A percentile compares a stretch with the other conserved stretches of the same genome.
phyloP scores from a whole-genome alignment of 2,113 vertebrate species.

The Eudyptes chrysolophus region DNA sequence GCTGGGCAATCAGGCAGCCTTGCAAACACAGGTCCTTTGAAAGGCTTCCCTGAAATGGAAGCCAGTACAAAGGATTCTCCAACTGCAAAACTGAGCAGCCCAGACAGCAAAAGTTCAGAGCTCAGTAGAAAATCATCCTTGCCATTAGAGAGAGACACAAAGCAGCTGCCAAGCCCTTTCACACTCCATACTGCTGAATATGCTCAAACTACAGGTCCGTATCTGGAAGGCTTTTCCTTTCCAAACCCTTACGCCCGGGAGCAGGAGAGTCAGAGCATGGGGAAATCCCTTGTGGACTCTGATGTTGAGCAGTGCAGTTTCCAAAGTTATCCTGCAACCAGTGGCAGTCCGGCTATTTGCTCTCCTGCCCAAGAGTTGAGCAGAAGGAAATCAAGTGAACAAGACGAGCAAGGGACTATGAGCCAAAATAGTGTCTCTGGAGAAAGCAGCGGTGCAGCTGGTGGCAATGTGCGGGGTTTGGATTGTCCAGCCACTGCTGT shows the following conservation, averaged over 20 bases:
- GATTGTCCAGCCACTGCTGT: neutral
- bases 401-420: neutral
- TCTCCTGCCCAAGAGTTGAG: neutral
- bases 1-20: neutral
- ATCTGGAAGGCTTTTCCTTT: neutral
- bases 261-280: neutral
- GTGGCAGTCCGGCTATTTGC: neutral
- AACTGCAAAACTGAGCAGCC: neutral
- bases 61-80: neutral
- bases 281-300: neutral
- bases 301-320: neutral
- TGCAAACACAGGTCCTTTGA: neutral
- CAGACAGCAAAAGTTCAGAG: neutral
- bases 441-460: neutral
- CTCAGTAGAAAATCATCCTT: neutral
- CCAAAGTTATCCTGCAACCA: neutral
- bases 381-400: neutral
- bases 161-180: neutral
- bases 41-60: neutral
- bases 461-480: neutral
- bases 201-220: neutral
- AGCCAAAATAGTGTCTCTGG: neutral
- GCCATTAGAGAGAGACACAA: fast-evolving
- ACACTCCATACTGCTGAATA: neutral
- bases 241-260: neutral